These are phyloP conservation scores for Diabrotica undecimpunctata DNA, from an alignment of 1,140 invertebrate genomes.

Conservation along the genomic window DNA sequence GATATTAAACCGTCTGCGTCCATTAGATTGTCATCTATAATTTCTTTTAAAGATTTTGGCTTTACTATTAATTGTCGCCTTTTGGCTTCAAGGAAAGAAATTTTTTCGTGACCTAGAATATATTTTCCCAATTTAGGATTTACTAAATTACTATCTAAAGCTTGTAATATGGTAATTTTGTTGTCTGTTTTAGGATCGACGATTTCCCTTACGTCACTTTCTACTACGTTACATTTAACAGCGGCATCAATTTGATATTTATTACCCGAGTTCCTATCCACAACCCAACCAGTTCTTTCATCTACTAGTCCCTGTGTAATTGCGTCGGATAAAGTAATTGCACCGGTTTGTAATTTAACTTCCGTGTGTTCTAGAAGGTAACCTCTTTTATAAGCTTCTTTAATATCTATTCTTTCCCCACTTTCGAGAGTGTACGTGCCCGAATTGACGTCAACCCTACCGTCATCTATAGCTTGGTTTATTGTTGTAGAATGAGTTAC, in stretches of 20 bases:
- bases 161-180: slow-evolving; percentile 78
- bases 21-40: slow-evolving; percentile 74
- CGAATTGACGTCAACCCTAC: slow-evolving; percentile 73
- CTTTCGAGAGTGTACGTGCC: slow-evolving; percentile 65
- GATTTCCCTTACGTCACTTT: slow-evolving; percentile 72
- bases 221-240: slow-evolving; percentile 70
- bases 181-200: slow-evolving; percentile 73
- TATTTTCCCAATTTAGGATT: slow-evolving; percentile 77
- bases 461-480: slow-evolving; percentile 73
- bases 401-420: slow-evolving; percentile 68
- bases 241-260: slow-evolving; percentile 76
- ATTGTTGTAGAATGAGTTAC: slow-evolving; percentile 65
- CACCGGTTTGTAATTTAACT: slow-evolving; percentile 68
- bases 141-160: slow-evolving; percentile 71
- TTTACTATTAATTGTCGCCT: slow-evolving; percentile 75
- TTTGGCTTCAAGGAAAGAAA: slow-evolving; percentile 76
- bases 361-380: slow-evolving; percentile 67
- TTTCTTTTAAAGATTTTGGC: slow-evolving; percentile 87
- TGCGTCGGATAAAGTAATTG: slow-evolving; percentile 75
- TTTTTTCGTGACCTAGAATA: slow-evolving; percentile 73
- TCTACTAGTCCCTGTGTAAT: slow-evolving; percentile 79
- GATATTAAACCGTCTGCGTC: slow-evolving; percentile 74
- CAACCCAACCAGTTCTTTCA: slow-evolving; percentile 67
- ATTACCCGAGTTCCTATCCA: slow-evolving; percentile 79
- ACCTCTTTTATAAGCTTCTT: slow-evolving; percentile 74